Conservation (phyloP, 1,140 invertebrate species). For the Macrocentrus cingulum region DNA sequence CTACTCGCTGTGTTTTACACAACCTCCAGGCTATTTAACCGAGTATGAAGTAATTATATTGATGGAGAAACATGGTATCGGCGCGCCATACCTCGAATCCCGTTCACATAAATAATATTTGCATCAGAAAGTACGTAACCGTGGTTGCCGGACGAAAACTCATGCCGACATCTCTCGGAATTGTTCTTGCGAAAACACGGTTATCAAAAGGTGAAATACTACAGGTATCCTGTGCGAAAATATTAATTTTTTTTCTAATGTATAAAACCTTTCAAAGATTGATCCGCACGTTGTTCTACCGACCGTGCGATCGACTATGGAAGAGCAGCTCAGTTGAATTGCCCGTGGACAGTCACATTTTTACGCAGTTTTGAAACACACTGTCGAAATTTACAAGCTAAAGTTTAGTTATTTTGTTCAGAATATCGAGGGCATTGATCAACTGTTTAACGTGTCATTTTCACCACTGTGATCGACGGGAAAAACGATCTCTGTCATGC, state of each 20-base stretch:
- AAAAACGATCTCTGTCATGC: conserved; percentile 91
- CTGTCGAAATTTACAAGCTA: conserved; percentile 89
- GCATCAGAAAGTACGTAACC: conserved; percentile 94
- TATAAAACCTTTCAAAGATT: no score
- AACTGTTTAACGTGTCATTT: conserved; percentile 96
- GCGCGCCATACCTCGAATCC: conserved; percentile 98
- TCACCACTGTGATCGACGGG: conserved; percentile 92
- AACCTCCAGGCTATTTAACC: conserved; percentile 95
- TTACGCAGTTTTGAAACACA: conserved; percentile 84
- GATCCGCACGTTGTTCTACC: conserved; percentile 95
- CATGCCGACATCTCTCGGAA: conserved; percentile 91
- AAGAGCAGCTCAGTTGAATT: conserved; percentile 96
- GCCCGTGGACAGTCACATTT: conserved; percentile 88
- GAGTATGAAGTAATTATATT: conserved; percentile 97
- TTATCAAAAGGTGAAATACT: no score
- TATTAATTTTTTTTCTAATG: no score
- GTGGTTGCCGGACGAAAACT: conserved; percentile 78
- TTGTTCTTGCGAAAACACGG: conserved; percentile 97
- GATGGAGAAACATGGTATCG: conserved; percentile 99
- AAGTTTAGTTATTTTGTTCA: conserved; percentile 97
- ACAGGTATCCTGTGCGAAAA: no score
- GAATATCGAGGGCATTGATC: conserved; percentile 90
- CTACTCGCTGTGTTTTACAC: conserved; percentile 88
- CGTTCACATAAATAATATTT: conserved; percentile 99
- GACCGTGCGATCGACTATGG: conserved; percentile 95